Percentiles rank a stretch among this genome's conserved stretches.
Conservation (phyloP, 2,113 vertebrate species). For the Pachyramphus minor region DNA sequence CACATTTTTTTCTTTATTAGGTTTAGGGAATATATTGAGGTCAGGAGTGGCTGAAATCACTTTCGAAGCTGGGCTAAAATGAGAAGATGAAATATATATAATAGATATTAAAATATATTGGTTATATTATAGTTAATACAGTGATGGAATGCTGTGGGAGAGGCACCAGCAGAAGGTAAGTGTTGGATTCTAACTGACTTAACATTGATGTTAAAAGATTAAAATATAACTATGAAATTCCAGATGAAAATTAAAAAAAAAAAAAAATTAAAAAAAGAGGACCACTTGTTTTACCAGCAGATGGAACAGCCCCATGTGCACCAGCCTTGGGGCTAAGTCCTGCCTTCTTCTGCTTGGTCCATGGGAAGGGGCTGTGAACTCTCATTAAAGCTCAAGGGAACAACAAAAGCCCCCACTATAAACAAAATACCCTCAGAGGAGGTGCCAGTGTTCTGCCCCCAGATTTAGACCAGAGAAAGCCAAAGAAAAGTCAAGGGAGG, state of each 20-base stretch:
- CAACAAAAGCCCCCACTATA: too few relatives aligned
- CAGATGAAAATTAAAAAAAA: not conserved
- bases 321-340: accelerated
- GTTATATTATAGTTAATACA: not conserved
- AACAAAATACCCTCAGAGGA: too few relatives aligned
- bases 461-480: not conserved
- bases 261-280: too few relatives aligned
- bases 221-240: not conserved
- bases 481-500: not conserved
- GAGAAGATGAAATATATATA: not conserved
- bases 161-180: not conserved
- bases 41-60: not conserved
- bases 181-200: not conserved
- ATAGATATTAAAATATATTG: not conserved
- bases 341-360: accelerated
- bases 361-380: accelerated
- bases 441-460: accelerated
- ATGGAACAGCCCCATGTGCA: not conserved
- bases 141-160: not conserved
- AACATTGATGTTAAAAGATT: not conserved
- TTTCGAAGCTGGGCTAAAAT: not conserved
- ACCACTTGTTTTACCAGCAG: not conserved
- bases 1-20: not conserved
- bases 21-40: not conserved
- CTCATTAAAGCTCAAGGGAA: too few relatives aligned